These are phyloP conservation scores for Eristalis intricaria DNA, from an alignment of 2,888 invertebrate species.

Conservation along the genomic window DNA sequence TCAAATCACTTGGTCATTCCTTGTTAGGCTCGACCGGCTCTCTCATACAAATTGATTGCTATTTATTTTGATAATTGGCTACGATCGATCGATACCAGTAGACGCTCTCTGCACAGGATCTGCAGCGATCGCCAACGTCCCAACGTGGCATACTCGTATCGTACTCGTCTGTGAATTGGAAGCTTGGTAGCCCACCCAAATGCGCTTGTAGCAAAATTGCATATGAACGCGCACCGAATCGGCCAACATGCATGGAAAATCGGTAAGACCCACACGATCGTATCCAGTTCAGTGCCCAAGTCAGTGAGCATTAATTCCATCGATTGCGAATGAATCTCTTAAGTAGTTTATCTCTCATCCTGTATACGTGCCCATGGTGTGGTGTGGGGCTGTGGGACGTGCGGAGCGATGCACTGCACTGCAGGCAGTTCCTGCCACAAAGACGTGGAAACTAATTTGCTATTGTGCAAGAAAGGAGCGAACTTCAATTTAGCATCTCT, in stretches of 20 bases:
- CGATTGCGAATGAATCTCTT: slow-evolving; percentile 58
- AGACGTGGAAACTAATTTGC: slow-evolving; percentile 68
- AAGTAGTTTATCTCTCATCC: slow-evolving; percentile 38
- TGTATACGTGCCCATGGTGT: background rate
- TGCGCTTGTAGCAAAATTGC: slow-evolving; percentile 73
- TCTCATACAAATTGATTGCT: slow-evolving; percentile 76
- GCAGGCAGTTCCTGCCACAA: slow-evolving; percentile 66
- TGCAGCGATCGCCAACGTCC: background rate
- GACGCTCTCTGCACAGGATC: slow-evolving; percentile 22
- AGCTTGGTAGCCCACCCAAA: slow-evolving; percentile 75
- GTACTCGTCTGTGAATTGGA: slow-evolving; percentile 30
- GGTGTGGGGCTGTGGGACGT: slow-evolving; percentile 5
- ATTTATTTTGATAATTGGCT: slow-evolving; percentile 78
- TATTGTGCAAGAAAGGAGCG: slow-evolving; percentile 63
- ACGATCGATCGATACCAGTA: slow-evolving; percentile 71
- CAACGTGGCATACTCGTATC: background rate
- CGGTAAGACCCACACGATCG: slow-evolving; percentile 64
- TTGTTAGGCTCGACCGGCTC: slow-evolving; percentile 58
- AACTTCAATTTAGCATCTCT: slow-evolving; percentile 81
- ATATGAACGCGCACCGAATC: slow-evolving; percentile 43
- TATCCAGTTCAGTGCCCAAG: slow-evolving; percentile 44
- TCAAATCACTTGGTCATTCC: slow-evolving; percentile 62
- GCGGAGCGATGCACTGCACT: slow-evolving; percentile 19
- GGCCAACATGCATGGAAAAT: slow-evolving; percentile 40
- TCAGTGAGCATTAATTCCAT: slow-evolving; percentile 65